Evolutionary conservation across 2,888 invertebrate genomes (phyloP), one percentile per base, ranked within the genome.

Genomic region (Thecophora atra): DNA sequence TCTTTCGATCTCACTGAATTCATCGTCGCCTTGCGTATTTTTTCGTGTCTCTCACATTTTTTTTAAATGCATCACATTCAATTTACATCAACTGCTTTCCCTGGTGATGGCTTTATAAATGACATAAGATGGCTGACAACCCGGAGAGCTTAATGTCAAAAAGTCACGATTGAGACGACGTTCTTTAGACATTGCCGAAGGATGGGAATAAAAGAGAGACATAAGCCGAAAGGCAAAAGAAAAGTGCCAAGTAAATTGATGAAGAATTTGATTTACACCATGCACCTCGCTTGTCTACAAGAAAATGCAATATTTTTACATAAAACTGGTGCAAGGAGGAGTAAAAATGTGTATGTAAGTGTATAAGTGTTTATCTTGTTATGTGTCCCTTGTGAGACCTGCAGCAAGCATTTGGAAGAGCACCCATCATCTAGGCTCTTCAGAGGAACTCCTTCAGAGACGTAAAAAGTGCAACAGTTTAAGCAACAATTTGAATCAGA

Each of bases 261-360:
- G 2, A 37, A 37, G 37, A 37, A 37, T 37, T 37, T 37, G 37
- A 58, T 68, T 68, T 44, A 58, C 58, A 58, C 58, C 68, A 68
- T 42, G 58, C 54, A n/a, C n/a, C n/a, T n/a, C n/a, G 26, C 44
- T 65, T 68, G 42, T 26, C 68, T 68, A 58, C 68, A 68, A 24
- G 68, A 58, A 66, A 68, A 42, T 58, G 58, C 68, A 68, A 58
- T 44, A 42, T 68, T 68, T 68, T 54, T 58, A 24, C 58, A 56
- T 68, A 68, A 15, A 15, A 19, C 15, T 5, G 8, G 37, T 13
- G 17, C 15, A 58, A 24, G 19, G 56, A 56, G 3, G 6, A 21
- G 58, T 24, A 58, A 6, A 28, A 8, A 13, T 58, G 26, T 21
- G 58, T 24, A 4, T 58, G 58, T 26, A 28, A 17, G 47, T 3